Conservation (phyloP, 2,797 vertebrate species). For the Graptemys geographica region DNA sequence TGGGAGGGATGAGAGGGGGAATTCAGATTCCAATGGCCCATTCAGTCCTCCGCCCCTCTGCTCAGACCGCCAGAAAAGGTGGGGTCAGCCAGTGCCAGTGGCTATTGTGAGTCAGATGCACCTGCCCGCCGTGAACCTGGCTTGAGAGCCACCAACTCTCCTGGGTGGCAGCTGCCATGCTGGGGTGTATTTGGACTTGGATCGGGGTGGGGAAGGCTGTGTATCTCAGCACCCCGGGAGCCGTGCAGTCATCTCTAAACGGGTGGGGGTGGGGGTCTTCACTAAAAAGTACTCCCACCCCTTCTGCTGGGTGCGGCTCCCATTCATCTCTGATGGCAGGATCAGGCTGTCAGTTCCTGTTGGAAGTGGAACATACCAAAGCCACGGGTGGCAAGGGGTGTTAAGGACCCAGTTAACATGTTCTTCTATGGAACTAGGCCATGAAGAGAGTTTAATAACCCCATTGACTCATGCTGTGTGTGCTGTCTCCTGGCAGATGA, state of each 20-base stretch:
- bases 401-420: background rate
- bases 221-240: background rate
- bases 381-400: constrained; percentile 38
- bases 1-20: background rate
- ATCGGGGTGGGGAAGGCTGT: background rate
- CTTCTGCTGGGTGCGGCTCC: accelerated
- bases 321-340: background rate
- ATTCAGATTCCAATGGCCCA: background rate
- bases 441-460: background rate
- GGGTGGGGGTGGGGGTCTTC: background rate
- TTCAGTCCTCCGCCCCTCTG: background rate
- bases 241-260: background rate
- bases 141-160: background rate
- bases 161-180: background rate
- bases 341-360: background rate
- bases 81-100: background rate
- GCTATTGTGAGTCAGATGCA: background rate
- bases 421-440: background rate
- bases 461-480: constrained; percentile 41
- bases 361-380: background rate
- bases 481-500: constrained; percentile 86
- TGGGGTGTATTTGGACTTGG: background rate
- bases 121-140: background rate
- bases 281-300: background rate
- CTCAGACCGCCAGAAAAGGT: background rate